These are phyloP conservation scores for Galeruca laticollis DNA, from an alignment of 2,888 invertebrate species.

Conservation along the genomic window DNA sequence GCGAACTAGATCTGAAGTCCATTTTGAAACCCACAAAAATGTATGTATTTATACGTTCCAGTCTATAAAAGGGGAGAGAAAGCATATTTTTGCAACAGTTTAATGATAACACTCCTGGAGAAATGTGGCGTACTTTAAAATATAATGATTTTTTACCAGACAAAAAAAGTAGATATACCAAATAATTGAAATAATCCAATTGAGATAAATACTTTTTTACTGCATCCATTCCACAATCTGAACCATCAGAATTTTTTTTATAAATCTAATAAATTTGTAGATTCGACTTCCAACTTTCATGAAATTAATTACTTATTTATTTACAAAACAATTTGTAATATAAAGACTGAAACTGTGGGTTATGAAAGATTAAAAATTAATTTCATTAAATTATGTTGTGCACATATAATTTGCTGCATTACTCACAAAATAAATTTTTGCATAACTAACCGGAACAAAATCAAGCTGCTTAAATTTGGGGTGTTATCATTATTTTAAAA, in stretches of 20 bases:
- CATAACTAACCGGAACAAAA: too few species aligned
- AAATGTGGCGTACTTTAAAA: constrained; percentile 10
- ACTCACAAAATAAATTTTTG: constrained; percentile 22
- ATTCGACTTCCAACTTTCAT: constrained; percentile 13
- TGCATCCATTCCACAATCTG: not conserved
- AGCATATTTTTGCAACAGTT: not conserved
- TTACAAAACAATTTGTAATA: constrained; percentile 9
- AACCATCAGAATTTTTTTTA: constrained; percentile 17
- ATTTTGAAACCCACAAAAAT: constrained; percentile 6
- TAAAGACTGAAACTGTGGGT: constrained; percentile 17
- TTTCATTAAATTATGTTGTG: constrained; percentile 14
- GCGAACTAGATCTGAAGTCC: constrained; percentile 10
- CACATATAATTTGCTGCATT: constrained; percentile 10
- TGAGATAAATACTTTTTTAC: constrained; percentile 10
- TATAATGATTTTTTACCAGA: constrained; percentile 11
- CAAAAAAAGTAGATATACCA: not conserved
- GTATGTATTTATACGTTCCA: constrained; percentile 15
- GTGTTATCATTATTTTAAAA: too few species aligned
- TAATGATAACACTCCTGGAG: constrained; percentile 9
- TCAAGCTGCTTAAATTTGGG: too few species aligned
- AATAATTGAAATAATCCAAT: not conserved
- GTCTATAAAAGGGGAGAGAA: constrained; percentile 6
- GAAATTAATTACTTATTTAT: constrained; percentile 26
- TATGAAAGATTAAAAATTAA: constrained; percentile 19
- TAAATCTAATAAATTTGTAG: constrained; percentile 4